Evolutionary conservation across 2,113 vertebrate species (phyloP), one percentile per base, ranked within the genome.

Genomic region (Tetrao urogallus): DNA sequence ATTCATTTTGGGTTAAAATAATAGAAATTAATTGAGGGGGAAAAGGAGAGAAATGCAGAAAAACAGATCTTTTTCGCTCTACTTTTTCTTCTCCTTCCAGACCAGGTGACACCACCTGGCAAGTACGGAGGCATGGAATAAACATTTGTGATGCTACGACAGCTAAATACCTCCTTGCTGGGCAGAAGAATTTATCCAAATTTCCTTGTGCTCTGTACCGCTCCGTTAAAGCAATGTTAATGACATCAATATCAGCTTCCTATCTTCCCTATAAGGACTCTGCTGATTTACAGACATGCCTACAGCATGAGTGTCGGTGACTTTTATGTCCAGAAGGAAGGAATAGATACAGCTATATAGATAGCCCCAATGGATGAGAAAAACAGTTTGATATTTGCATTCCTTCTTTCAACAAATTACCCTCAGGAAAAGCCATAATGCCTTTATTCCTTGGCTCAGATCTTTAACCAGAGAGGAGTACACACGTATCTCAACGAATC

Each of bases 281-380:
- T 34, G 56, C 24, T 43, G 67, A n/a, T 2, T 21, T 21, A 21
- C 0, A 0, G n/a, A 17, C 34, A 4, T 1, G 38, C 10, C 57
- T 32, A 58, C 21, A 64, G 34, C 1, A 1, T 18, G 20, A 13
- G 12, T 10, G 56, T 40, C 45, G 50, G 48, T 9, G 8, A 34
- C 60, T 58, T 13, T 17, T 40, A 12, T 0, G 11, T 32, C 25
- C 58, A 84, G 70, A 67, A 66, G 18, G 52, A 74, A 74, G 30
- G 9, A 13, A 76, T 27, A 56, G 9, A n/a, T 16, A 12, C 13
- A 34, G 28, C 69, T 38, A 47, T 3, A 40, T 5, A 90, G 42
- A 32, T 63, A 40, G 11, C 64, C 72, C 2, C 5, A 67, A 19
- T 7, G 42, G 22, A 38, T 10, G 22, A 75, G 38, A 67, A 43